phyloP scores from a whole-genome alignment of 92 coral and sea anemone genomes.

The Micromussa lordhowensis region DNA sequence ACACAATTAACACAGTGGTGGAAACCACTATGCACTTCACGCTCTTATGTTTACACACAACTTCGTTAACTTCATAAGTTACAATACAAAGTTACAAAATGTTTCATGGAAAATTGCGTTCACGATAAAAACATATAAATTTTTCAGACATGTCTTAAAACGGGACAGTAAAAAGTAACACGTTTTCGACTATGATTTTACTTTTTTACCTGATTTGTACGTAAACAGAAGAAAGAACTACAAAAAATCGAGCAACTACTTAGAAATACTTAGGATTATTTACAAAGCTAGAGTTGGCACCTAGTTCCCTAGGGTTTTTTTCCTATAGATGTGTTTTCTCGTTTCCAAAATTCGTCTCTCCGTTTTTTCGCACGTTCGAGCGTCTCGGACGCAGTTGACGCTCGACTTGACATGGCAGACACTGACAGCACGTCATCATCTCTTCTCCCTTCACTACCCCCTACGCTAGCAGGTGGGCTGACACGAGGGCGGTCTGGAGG shows the following conservation, averaged over 20 bases:
- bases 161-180: no score
- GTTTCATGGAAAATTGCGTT: neutral
- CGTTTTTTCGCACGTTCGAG: slow-evolving; percentile 84
- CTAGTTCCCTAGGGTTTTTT: neutral
- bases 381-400: slow-evolving; percentile 85
- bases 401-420: slow-evolving; percentile 84
- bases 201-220: neutral
- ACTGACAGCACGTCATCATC: slow-evolving; percentile 91
- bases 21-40: neutral
- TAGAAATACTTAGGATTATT: neutral
- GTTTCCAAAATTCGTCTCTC: slow-evolving; percentile 79
- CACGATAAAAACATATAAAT: neutral
- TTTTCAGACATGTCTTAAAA: slow-evolving; percentile 10
- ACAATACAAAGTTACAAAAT: neutral
- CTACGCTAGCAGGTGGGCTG: slow-evolving; percentile 37
- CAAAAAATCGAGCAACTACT: neutral
- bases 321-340: slow-evolving; percentile 42
- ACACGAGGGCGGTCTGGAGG: slow-evolving; percentile 40
- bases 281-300: neutral
- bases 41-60: neutral
- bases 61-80: neutral
- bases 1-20: neutral
- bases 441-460: slow-evolving; percentile 41
- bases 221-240: neutral
- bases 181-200: neutral